Percentiles rank a stretch among this genome's conserved stretches.
Evolutionary conservation across 2,113 vertebrate species (phyloP).

Genomic region (Odocoileus virginianus): DNA sequence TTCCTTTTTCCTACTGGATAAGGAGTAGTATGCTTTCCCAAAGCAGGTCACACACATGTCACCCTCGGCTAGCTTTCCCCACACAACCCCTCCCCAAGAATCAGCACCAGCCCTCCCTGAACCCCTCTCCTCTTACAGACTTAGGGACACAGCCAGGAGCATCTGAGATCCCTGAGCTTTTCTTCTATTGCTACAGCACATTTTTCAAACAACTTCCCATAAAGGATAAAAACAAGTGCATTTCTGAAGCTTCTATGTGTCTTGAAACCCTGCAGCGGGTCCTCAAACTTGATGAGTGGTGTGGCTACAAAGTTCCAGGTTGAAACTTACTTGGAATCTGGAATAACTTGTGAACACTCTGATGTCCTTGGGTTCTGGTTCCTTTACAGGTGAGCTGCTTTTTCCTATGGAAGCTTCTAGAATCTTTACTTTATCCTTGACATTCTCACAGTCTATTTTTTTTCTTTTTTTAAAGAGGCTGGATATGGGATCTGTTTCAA

Average conservation of each 20-base stretch:
- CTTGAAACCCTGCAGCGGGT: neutral
- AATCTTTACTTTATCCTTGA: neutral
- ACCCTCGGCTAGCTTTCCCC: neutral
- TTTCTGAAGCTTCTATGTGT: neutral
- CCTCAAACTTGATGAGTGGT: neutral
- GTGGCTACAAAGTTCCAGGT: neutral
- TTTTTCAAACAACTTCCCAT: neutral
- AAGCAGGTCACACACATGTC: neutral
- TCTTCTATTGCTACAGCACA: neutral
- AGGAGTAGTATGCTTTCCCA: neutral
- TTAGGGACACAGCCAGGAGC: neutral
- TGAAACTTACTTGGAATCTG: neutral
- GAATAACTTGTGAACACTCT: neutral
- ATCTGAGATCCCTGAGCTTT: neutral
- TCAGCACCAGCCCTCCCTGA: neutral
- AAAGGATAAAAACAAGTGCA: neutral
- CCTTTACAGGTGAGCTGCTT: neutral
- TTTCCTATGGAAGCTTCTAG: neutral
- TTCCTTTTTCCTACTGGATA: neutral
- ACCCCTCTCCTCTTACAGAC: neutral
- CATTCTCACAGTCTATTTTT: neutral
- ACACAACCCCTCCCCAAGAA: neutral
- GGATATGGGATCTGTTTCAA: neutral
- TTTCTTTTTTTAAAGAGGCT: neutral
- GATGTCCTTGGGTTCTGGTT: neutral